These are phyloP conservation scores for Lateolabrax maculatus DNA, from an alignment of 2,797 vertebrate species.

Conservation along the genomic window DNA sequence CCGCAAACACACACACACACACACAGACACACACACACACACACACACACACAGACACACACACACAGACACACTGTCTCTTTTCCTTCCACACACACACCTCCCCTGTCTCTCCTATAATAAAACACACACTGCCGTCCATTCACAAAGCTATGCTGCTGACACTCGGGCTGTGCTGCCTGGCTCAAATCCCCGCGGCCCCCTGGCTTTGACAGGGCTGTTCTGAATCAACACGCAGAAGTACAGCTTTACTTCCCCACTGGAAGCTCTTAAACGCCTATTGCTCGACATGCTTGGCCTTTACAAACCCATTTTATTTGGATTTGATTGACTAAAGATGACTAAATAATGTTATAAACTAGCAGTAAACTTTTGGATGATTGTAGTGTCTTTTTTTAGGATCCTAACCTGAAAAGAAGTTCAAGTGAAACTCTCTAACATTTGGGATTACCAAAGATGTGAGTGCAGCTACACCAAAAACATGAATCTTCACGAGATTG, in stretches of 20 bases:
- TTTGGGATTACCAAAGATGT: too few relatives aligned
- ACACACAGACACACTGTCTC: constrained; percentile 61
- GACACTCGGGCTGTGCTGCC: constrained; percentile 64
- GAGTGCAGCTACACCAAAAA: background rate
- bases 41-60: constrained; percentile 34
- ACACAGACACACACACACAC: background rate
- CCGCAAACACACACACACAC: background rate
- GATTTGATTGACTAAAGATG: constrained; percentile 25
- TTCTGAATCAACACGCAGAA: constrained; percentile 74
- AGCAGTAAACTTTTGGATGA: background rate
- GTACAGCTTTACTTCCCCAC: constrained; percentile 61
- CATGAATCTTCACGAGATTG: background rate
- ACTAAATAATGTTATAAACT: constrained; percentile 19
- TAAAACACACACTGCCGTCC: constrained; percentile 80
- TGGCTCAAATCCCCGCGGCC: constrained; percentile 64
- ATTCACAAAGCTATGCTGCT: constrained; percentile 77
- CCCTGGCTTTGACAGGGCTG: constrained; percentile 67
- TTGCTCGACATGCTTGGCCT: constrained; percentile 37
- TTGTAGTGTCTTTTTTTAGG: background rate
- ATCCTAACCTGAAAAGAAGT: background rate
- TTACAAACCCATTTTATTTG: constrained; percentile 40
- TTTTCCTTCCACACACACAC: constrained; percentile 46
- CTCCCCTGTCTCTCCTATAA: constrained; percentile 62
- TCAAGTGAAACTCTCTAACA: background rate
- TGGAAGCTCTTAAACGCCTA: constrained; percentile 64